These are phyloP conservation scores for Galaxias olidus DNA, from an alignment of 2,797 vertebrate genomes.

Conservation along the genomic window DNA sequence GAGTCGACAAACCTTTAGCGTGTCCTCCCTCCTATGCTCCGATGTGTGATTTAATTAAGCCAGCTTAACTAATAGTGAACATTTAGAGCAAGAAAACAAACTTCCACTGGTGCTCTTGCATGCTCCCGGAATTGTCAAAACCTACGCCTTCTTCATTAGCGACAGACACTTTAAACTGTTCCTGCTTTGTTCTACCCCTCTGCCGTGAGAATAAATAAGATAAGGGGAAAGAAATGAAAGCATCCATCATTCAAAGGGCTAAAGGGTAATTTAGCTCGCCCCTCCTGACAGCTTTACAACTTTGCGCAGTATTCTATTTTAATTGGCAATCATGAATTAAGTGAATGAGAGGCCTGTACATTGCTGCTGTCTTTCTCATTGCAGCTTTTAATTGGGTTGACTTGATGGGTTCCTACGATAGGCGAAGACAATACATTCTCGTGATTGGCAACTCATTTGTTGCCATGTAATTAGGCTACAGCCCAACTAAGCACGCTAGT, in stretches of 20 bases:
- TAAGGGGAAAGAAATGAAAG: conserved; percentile 71
- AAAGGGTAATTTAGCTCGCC: conserved; percentile 77
- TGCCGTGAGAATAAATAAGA: conserved; percentile 73
- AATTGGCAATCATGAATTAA: conserved; percentile 84
- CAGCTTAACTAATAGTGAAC: neutral
- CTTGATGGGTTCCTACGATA: conserved; percentile 80
- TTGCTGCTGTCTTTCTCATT: conserved; percentile 69
- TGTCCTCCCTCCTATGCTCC: neutral
- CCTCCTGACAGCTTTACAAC: conserved; percentile 79
- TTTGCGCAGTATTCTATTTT: conserved; percentile 77
- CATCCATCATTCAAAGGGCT: conserved; percentile 79
- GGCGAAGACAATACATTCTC: conserved; percentile 78
- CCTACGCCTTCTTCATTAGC: conserved; percentile 55
- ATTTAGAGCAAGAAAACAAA: conserved; percentile 16
- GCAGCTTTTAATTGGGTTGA: conserved; percentile 80
- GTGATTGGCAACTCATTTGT: conserved; percentile 80
- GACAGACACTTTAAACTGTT: conserved; percentile 52
- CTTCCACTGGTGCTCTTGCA: conserved; percentile 37
- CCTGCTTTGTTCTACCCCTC: conserved; percentile 31
- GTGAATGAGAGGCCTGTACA: conserved; percentile 72
- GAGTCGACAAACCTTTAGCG: too few species aligned
- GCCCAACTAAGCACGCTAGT: conserved; percentile 62
- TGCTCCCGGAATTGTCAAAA: conserved; percentile 26
- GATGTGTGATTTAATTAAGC: conserved; percentile 45
- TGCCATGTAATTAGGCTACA: conserved; percentile 75